Conservation (phyloP, 2,888 invertebrate species). For the Balanococcus diminutus region DNA sequence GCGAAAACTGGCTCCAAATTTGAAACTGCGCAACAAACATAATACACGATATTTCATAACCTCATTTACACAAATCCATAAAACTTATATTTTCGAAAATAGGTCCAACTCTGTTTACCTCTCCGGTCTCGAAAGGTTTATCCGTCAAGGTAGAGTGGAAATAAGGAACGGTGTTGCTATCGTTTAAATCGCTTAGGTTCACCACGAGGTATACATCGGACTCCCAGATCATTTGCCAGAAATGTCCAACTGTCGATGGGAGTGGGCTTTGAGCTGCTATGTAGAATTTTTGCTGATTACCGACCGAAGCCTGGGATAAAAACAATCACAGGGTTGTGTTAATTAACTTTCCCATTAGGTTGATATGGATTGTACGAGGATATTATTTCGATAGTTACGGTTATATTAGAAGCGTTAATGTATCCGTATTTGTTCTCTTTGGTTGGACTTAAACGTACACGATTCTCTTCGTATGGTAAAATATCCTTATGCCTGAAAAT, state of each 20-base stretch:
- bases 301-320: conserved; percentile 74
- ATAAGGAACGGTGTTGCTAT: conserved; percentile 65
- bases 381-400: no score
- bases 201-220: conserved; percentile 82
- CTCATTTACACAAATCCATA: background rate
- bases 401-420: conserved; percentile 90
- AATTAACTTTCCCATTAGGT: background rate
- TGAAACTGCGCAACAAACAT: conserved; percentile 67
- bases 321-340: background rate
- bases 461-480: conserved; percentile 88
- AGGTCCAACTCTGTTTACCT: no score
- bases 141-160: conserved; percentile 66
- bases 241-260: conserved; percentile 68
- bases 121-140: conserved; percentile 70
- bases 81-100: conserved; percentile 51
- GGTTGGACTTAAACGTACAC: conserved; percentile 81
- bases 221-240: conserved; percentile 94
- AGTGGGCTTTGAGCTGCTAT: conserved; percentile 78
- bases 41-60: background rate
- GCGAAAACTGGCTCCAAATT: conserved; percentile 73
- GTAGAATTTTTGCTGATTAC: conserved; percentile 82
- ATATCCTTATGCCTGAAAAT: conserved; percentile 70
- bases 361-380: conserved; percentile 11
- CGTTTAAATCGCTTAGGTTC: conserved; percentile 70
- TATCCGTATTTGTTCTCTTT: conserved; percentile 86